Conservation (phyloP, 2,113 vertebrate genomes). For the Myrmecobius fasciatus region DNA sequence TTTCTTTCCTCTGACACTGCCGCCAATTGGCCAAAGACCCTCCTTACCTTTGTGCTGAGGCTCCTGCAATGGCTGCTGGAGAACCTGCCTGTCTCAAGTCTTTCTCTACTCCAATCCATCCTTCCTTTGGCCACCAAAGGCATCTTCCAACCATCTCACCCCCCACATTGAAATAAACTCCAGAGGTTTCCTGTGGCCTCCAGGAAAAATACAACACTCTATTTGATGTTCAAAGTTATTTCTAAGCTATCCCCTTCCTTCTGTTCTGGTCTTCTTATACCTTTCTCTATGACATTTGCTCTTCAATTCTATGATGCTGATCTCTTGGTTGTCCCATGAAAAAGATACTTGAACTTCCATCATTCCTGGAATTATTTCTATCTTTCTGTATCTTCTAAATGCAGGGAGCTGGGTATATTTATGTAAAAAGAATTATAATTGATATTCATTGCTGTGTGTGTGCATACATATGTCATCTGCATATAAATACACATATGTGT, state of each 20-base stretch:
- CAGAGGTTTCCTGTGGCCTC: not conserved
- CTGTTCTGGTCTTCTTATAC: not conserved
- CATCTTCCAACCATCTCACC: not conserved
- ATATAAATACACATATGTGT: not conserved
- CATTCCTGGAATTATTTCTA: not conserved
- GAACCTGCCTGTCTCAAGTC: not conserved
- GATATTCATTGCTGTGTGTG: not conserved
- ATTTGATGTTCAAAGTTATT: not conserved
- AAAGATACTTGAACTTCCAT: not conserved
- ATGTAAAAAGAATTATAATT: not conserved
- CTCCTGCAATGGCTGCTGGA: not conserved
- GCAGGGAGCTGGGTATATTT: not conserved
- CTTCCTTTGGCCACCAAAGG: not conserved
- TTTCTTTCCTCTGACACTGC: not conserved
- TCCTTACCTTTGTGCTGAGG: not conserved
- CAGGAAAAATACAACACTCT: not conserved
- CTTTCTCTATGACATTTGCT: not conserved
- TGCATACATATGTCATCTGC: not conserved
- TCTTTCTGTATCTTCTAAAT: not conserved
- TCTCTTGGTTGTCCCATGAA: not conserved
- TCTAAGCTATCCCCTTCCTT: not conserved
- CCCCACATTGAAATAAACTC: not conserved
- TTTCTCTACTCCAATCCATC: not conserved
- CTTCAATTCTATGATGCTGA: not conserved
- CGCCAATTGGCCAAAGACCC: not conserved